phyloP scores from a whole-genome alignment of 2,113 vertebrate species.

The Aegithalos caudatus region DNA sequence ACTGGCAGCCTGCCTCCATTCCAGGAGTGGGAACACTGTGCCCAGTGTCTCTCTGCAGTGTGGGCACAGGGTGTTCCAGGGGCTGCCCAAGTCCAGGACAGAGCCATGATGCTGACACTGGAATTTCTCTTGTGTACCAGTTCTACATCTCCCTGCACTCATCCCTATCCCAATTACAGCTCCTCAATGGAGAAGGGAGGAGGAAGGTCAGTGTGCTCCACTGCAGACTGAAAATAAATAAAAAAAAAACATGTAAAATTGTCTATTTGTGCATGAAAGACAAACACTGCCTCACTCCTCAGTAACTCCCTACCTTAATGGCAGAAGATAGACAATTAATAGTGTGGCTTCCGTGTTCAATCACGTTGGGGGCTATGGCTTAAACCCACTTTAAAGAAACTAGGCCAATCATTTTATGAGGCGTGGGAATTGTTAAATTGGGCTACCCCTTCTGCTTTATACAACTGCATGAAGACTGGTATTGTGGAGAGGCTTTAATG shows the following conservation, averaged over 20 bases:
- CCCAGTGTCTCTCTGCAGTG: neutral
- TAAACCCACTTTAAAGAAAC: conserved; percentile 56
- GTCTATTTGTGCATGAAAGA: neutral
- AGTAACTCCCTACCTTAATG: neutral
- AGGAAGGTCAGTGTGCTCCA: neutral
- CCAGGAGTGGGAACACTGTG: neutral
- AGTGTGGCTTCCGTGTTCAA: conserved; percentile 15
- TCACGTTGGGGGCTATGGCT: neutral
- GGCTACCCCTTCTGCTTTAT: conserved; percentile 24
- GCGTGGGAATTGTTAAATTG: conserved; percentile 41
- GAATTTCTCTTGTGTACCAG: neutral
- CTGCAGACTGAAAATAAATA: neutral
- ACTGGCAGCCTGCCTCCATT: neutral
- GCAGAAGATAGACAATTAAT: conserved; percentile 20
- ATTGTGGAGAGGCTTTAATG: conserved; percentile 38
- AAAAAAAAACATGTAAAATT: neutral
- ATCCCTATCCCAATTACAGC: neutral
- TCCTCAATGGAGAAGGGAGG: neutral
- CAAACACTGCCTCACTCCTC: neutral
- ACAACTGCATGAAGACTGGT: neutral
- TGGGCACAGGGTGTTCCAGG: rapidly evolving
- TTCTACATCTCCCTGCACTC: neutral
- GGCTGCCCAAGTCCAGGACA: neutral
- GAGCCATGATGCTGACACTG: rapidly evolving
- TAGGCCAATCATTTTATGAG: conserved; percentile 35